Base-by-base conservation (phyloP, 1,140 invertebrate genomes). In the Caenorhabditis inopinata region DNA sequence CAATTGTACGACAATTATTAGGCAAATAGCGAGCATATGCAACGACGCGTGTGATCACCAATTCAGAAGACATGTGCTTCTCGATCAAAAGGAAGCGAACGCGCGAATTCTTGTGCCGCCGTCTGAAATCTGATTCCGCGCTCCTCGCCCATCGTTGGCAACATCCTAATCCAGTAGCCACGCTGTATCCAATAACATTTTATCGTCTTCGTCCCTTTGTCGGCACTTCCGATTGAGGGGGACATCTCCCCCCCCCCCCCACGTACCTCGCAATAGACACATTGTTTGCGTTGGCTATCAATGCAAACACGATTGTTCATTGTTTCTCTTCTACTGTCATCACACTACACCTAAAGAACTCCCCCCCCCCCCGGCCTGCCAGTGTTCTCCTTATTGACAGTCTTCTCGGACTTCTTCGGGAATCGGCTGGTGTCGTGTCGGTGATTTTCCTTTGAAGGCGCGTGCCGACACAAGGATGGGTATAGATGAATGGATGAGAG, bases 141-240 rank as follows among this genome's bases (percentile, higher is more conserved):
- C n/a, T n/a, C 32, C 58, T 16, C 58, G 35, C 58, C n/a, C 38
- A 7, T 68, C 58, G 16, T 23, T 68, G 58, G 21, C 58, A 42
- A 68, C 58, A 68, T 38, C 58, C 58, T 68, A 68, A 68, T 68
- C 58, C 58, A 68, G 58, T 68, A 32, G 21, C 35, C 58, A 68
- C 32, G 21, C 51, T 29, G 12, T 38, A 68, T 68, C 58, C n/a
- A 68, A 68, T 68, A 68, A 68, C 58, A 68, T 68, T 68, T 68
- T 68, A 68, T 68, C 58, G 58, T 68, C 58, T 68, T 38, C 1
- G 35, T 68, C n/a, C 58, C 58, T 68, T 68, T 68, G 58, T n/a
- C 58, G 58, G 58, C 58, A 68, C 27, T 62, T 35, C 27, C 53
- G 53, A 21, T 42, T 42, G 27, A 18, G 9, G n/a, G 9, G 18